Conservation (phyloP, 2,888 invertebrate genomes). For the Falcaria lacertinaria region DNA sequence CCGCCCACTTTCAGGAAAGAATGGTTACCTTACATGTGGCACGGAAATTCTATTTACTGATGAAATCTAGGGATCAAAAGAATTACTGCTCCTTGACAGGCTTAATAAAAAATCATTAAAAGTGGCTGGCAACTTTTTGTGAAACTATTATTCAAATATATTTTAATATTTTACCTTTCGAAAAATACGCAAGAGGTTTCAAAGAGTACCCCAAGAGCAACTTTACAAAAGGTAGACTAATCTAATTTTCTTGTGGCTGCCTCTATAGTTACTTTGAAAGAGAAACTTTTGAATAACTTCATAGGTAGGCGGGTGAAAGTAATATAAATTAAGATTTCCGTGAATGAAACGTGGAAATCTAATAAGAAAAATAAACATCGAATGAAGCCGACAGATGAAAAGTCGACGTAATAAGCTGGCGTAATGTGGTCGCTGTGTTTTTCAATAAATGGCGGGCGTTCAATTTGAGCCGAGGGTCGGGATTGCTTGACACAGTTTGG, state of each 20-base stretch:
- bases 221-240: background rate
- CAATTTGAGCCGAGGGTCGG: constrained; percentile 33
- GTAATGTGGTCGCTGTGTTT: constrained; percentile 16
- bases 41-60: no score
- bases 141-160: no score
- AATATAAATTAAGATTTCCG: background rate
- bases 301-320: background rate
- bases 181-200: background rate
- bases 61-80: no score
- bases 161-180: no score
- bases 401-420: constrained; percentile 8
- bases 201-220: background rate
- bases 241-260: background rate
- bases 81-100: no score
- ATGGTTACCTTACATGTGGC: no score
- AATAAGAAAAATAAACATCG: background rate
- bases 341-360: background rate
- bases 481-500: constrained; percentile 12
- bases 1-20: no score
- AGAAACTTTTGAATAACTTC: background rate
- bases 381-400: background rate
- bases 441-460: constrained; percentile 30
- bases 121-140: no score
- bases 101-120: no score
- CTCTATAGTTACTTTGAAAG: background rate